Conservation (phyloP, 2,113 vertebrate genomes). For the Callipepla squamata region DNA sequence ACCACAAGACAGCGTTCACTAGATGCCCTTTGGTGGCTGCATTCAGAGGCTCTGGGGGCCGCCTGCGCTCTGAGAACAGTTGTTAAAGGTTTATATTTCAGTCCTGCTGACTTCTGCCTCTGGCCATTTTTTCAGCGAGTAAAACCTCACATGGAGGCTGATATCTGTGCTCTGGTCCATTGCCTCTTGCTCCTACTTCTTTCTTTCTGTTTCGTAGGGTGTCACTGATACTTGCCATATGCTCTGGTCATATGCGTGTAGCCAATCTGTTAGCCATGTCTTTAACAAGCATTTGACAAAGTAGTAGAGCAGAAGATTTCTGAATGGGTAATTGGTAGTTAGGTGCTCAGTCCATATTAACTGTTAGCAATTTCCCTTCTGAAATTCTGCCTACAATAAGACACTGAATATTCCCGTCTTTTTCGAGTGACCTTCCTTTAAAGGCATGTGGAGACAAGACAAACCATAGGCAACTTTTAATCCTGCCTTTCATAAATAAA, state of each 20-base stretch:
- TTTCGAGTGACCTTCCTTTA: slow-evolving; percentile 17
- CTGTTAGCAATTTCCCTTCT: background rate
- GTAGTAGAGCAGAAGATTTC: background rate
- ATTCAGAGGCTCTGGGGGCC: background rate
- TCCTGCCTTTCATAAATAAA: slow-evolving; percentile 79
- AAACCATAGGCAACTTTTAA: slow-evolving; percentile 74
- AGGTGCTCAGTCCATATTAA: background rate
- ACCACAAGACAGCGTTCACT: background rate
- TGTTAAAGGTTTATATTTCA: background rate
- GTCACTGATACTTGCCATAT: slow-evolving; percentile 33
- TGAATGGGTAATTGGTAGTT: background rate
- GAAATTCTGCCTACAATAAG: slow-evolving; percentile 6
- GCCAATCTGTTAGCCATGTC: background rate
- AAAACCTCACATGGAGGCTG: background rate
- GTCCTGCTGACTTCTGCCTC: background rate
- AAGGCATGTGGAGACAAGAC: slow-evolving; percentile 72
- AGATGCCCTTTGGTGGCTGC: background rate
- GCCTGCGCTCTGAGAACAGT: background rate
- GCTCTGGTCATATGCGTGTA: background rate
- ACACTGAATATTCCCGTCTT: background rate
- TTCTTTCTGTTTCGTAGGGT: background rate
- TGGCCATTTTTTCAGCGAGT: background rate
- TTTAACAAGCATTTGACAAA: background rate
- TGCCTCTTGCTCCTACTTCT: background rate
- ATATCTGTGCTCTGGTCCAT: background rate